Percentiles rank a stretch among this genome's conserved stretches.
Evolutionary conservation across 2,888 invertebrate genomes (phyloP).

Genomic region (Sthenelais limicola): DNA sequence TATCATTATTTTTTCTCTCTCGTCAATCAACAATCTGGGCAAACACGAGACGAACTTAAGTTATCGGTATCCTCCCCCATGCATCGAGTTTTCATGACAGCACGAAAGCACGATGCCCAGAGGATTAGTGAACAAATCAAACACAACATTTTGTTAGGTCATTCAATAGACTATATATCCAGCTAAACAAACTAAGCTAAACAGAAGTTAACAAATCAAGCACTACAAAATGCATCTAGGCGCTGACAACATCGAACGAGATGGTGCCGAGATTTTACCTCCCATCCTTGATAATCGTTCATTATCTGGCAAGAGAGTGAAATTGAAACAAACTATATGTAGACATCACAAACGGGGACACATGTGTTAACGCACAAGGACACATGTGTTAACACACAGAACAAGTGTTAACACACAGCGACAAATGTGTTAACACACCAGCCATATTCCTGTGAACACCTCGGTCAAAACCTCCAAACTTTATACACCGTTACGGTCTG

Average conservation of each 20-base stretch:
- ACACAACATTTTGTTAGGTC: slow-evolving; percentile 32
- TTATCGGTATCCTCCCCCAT: background rate
- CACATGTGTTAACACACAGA: slow-evolving; percentile 37
- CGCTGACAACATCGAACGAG: slow-evolving; percentile 38
- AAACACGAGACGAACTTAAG: slow-evolving; percentile 33
- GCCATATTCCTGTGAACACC: background rate
- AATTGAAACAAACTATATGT: slow-evolving; percentile 38
- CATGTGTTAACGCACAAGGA: slow-evolving; percentile 37
- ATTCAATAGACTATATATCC: slow-evolving; percentile 40
- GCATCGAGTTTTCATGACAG: background rate
- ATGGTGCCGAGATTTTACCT: slow-evolving; percentile 39
- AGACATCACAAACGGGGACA: slow-evolving; percentile 38
- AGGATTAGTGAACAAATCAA: slow-evolving; percentile 23
- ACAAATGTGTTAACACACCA: slow-evolving; percentile 36
- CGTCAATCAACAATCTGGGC: slow-evolving; percentile 18
- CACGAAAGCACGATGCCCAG: background rate
- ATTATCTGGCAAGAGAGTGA: slow-evolving; percentile 39
- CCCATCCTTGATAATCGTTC: slow-evolving; percentile 38
- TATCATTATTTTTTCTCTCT: slow-evolving; percentile 15
- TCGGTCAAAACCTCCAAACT: background rate
- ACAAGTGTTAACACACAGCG: slow-evolving; percentile 34
- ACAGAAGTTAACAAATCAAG: slow-evolving; percentile 40
- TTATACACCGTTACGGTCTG: background rate
- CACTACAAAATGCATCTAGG: slow-evolving; percentile 39
- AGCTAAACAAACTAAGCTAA: slow-evolving; percentile 39